A percentile compares a stretch with the other conserved stretches of the same genome.
These are phyloP conservation scores for Drosophila bipectinata DNA, from an alignment of 1,140 invertebrate species.

Conservation along the genomic window DNA sequence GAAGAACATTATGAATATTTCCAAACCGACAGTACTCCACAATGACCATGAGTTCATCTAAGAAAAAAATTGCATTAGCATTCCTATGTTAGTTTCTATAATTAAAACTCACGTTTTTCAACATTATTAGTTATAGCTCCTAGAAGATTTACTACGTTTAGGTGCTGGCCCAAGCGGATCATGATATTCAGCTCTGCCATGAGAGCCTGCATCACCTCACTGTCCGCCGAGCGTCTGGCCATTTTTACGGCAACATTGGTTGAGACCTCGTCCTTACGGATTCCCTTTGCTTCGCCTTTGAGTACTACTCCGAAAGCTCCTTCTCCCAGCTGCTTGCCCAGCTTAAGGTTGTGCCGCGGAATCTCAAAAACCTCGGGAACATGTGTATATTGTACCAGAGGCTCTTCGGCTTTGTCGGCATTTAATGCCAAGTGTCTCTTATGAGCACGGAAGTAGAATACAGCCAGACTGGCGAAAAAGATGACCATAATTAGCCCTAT, in stretches of 20 bases:
- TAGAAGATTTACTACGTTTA: slow-evolving; percentile 97
- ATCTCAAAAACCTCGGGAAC: slow-evolving; percentile 89
- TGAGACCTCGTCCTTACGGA: slow-evolving; percentile 88
- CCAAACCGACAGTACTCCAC: slow-evolving; percentile 96
- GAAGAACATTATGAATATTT: slow-evolving; percentile 94
- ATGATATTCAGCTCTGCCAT: slow-evolving; percentile 97
- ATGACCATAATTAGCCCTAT: slow-evolving; percentile 85
- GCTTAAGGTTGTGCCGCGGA: slow-evolving; percentile 91
- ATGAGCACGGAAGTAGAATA: slow-evolving; percentile 83
- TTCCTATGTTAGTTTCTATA: not conserved
- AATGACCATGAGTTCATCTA: slow-evolving; percentile 93
- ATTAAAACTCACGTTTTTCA: slow-evolving; percentile 88
- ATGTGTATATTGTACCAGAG: too few relatives aligned
- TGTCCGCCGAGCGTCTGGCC: slow-evolving; percentile 91
- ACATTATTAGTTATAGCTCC: slow-evolving; percentile 97
- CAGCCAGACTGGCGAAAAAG: slow-evolving; percentile 84
- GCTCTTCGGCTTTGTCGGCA: slow-evolving; percentile 87
- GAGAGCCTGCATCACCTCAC: slow-evolving; percentile 88
- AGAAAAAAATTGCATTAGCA: too few relatives aligned
- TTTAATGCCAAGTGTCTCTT: slow-evolving; percentile 84
- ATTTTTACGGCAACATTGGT: slow-evolving; percentile 94
- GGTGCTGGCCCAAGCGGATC: slow-evolving; percentile 96
- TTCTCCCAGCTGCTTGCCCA: slow-evolving; percentile 94
- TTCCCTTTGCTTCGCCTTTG: slow-evolving; percentile 93
- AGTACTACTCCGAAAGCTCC: slow-evolving; percentile 97